These are phyloP conservation scores for Rhabdomys pumilio DNA, from an alignment of 2,797 vertebrate genomes.

Conservation along the genomic window DNA sequence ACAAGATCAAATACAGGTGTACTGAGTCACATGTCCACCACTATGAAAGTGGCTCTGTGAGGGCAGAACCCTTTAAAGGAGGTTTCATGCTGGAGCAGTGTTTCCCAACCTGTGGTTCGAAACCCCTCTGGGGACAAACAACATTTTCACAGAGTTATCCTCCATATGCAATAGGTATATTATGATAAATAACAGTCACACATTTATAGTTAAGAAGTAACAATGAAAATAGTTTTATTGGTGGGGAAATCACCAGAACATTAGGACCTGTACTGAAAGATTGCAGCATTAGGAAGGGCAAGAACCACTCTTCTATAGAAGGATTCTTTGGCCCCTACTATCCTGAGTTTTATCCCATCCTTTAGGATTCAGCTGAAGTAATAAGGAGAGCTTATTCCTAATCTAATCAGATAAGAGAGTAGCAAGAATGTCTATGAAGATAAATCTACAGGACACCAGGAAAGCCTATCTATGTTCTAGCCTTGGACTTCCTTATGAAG, in stretches of 20 bases:
- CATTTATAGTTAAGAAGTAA: background rate
- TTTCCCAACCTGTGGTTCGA: background rate
- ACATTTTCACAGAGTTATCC: background rate
- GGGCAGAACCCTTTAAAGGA: background rate
- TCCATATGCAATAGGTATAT: background rate
- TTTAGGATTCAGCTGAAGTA: background rate
- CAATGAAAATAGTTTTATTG: background rate
- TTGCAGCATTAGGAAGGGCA: background rate
- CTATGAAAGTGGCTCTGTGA: background rate
- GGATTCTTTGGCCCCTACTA: background rate
- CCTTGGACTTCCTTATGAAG: background rate
- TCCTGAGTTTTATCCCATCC: background rate
- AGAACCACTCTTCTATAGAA: background rate
- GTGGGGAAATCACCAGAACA: background rate
- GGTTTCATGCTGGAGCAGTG: background rate
- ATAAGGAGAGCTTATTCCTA: slow-evolving; percentile 24
- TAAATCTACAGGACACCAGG: background rate
- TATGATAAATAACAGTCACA: background rate
- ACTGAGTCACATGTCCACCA: background rate
- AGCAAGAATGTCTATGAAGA: slow-evolving; percentile 10
- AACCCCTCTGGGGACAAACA: background rate
- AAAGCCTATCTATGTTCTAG: background rate
- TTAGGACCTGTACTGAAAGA: background rate
- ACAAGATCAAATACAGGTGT: background rate
- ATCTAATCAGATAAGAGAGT: slow-evolving; percentile 6